Base-by-base conservation (phyloP, 2,888 invertebrate species). In the Perizoma flavofasciatum region DNA sequence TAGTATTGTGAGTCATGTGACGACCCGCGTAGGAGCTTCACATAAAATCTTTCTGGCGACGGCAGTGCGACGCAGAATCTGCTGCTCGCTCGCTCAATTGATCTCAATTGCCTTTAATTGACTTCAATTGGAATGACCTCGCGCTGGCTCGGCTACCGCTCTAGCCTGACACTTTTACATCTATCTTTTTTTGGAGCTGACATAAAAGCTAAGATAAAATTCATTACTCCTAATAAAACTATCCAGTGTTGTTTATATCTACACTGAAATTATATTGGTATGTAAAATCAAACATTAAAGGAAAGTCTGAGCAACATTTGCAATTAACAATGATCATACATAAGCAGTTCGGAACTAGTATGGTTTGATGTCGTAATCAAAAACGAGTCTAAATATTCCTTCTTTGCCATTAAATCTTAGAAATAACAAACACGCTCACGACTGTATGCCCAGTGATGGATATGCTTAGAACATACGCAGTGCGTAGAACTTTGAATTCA, bases 111-210 rank as follows among this genome's bases (percentile, higher is more conserved):
- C 77, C 66, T 89, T 89, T 88, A 91, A 92, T 91, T 86, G 86
- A 81, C 72, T 90, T 90, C 91, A 91, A 92, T 92, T 92, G 91
- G 86, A 86, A 91, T 89, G 91, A 91, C 92, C 91, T 91, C 92
- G 88, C 83, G 84, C 85, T 81, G 89, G 82, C 88, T 86, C 83
- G 77, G 81, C 88, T 86, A 86, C 87, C 88, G 85, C 82, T 88
- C 89, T 88, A 88, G 87, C 82, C 81, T 86, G 88, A 89, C 91
- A 90, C 88, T 89, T 88, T 89, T 90, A 89, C 89, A 90, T 90
- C 88, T 87, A 91, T 90, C 89, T 90, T 91, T 90, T 22, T 90
- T 91, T 86, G 88, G 86, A 88, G 84, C 82, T 88, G 89, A 86
- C 88, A 88, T 87, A 84, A 86, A 88, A 83, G 82, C 75, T 76